phyloP scores from a whole-genome alignment of 2,797 vertebrate species.

The Tarsius wallacei region DNA sequence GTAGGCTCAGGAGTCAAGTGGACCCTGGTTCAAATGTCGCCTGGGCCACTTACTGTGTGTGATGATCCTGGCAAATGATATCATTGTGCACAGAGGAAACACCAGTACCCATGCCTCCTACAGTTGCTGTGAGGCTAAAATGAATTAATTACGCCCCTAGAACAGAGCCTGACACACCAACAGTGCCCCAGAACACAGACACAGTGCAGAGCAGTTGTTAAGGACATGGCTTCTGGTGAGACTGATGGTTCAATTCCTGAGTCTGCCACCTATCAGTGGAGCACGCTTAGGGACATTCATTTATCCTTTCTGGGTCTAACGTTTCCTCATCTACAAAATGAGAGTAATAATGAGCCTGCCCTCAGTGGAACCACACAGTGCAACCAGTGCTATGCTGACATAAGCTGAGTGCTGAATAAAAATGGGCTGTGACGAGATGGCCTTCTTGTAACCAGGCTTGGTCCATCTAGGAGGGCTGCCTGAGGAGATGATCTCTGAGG shows the following conservation, averaged over 20 bases:
- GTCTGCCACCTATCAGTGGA: neutral
- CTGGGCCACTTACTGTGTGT: neutral
- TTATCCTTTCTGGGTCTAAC: neutral
- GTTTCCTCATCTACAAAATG: conserved; percentile 1
- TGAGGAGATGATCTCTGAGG: neutral
- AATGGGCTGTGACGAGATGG: neutral
- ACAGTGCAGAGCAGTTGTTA: neutral
- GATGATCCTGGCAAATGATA: neutral
- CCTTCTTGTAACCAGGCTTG: neutral
- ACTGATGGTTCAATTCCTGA: neutral
- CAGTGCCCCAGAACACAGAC: neutral
- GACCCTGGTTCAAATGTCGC: neutral
- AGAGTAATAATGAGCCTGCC: neutral
- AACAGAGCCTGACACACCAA: neutral
- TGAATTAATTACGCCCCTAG: too few relatives aligned
- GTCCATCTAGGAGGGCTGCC: neutral
- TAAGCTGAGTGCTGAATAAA: neutral
- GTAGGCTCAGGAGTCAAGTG: neutral
- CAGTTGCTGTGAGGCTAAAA: neutral
- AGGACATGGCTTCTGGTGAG: neutral
- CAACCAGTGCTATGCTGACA: fast-evolving
- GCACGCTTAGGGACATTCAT: neutral
- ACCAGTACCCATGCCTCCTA: neutral
- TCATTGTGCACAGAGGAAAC: neutral
- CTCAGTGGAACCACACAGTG: neutral